phyloP scores from a whole-genome alignment of 2,797 vertebrate species.

The Pseudochaenichthys georgianus region DNA sequence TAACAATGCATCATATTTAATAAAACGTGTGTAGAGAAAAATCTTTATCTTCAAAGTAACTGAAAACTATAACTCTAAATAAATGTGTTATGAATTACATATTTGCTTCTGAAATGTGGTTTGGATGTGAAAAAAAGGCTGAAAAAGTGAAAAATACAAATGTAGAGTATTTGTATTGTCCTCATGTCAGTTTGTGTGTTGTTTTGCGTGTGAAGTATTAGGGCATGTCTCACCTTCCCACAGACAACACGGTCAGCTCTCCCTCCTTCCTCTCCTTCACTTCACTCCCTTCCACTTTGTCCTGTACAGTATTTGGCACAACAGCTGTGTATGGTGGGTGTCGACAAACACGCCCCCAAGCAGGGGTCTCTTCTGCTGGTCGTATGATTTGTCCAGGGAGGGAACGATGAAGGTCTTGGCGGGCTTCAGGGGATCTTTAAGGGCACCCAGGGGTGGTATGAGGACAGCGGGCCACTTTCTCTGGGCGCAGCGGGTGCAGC shows the following conservation, averaged over 20 bases:
- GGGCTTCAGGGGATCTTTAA: slow-evolving; percentile 76
- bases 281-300: slow-evolving; percentile 51
- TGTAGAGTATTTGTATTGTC: neutral
- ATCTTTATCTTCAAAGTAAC: neutral
- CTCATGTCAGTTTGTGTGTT: neutral
- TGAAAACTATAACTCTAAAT: neutral
- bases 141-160: neutral
- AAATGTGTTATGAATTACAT: neutral
- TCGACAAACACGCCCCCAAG: slow-evolving; percentile 61
- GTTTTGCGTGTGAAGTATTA: neutral
- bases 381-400: slow-evolving; percentile 74
- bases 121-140: neutral
- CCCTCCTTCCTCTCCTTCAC: slow-evolving; percentile 70
- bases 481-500: slow-evolving; percentile 93
- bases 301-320: slow-evolving; percentile 68
- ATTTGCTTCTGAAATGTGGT: neutral
- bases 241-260: slow-evolving; percentile 89
- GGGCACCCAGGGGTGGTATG: slow-evolving; percentile 75
- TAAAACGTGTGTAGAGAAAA: neutral
- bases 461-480: slow-evolving; percentile 92
- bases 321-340: slow-evolving; percentile 38
- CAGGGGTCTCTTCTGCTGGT: slow-evolving; percentile 75
- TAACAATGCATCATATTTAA: neutral
- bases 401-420: slow-evolving; percentile 75
- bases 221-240: slow-evolving; percentile 88